Evolutionary conservation across 2,888 invertebrate species (phyloP), one percentile per base, ranked within the genome.

Genomic region (Sphinx pinastri): DNA sequence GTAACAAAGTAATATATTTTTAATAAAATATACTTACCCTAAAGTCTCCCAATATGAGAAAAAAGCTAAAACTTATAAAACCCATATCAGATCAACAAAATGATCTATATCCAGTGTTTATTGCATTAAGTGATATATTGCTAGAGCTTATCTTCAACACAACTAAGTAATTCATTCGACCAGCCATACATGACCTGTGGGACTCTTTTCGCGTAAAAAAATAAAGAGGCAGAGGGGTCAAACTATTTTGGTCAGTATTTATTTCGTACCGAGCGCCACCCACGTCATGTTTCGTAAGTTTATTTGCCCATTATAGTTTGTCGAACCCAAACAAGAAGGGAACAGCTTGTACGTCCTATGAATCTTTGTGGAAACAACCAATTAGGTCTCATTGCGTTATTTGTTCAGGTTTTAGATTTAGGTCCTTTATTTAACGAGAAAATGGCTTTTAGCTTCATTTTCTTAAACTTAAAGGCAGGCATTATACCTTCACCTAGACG

Each of bases 221-320:
- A 0, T 60, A 57, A 57, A 7, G 55, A 2, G 47, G 45, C 38
- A 11, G 7, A 14, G 19, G 31, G 78, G 71, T 76, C 77, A 70
- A 54, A 45, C 70, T 68, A 75, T 0, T 58, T 8, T 73, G 77
- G 78, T 76, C 76, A 19, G 12, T 79, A 75, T 78, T 75, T 77
- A 76, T 74, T 77, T 73, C 69, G 75, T 59, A 73, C 73, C 70
- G 73, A 76, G 75, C 70, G 74, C 79, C 80, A 77, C 85, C 86
- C 79, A 85, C 86, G 78, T 79, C 70, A 31, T 73, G 74, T 81
- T 78, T 77, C 77, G 81, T 79, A 82, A 84, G 79, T 78, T 78
- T 78, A 77, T 82, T 82, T 77, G 78, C 70, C 77, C 77, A 81
- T 82, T 81, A 82, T 77, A 78, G 84, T 84, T 81, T 84, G 79